Evolutionary conservation across 2,888 invertebrate genomes (phyloP).

Genomic region (Campaea margaritaria): DNA sequence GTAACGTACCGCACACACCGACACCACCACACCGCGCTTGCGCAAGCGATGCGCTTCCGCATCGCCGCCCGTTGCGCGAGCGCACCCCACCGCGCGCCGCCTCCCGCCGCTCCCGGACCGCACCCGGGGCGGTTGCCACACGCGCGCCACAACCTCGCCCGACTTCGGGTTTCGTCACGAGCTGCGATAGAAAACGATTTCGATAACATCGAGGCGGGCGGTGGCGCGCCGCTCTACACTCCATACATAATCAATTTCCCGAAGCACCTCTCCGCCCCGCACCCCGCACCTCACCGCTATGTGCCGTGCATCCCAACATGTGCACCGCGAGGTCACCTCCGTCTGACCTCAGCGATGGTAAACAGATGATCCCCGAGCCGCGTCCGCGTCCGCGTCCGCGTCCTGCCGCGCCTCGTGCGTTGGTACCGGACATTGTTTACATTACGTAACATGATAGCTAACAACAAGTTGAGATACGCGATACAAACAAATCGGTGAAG

Average conservation of each 20-base stretch:
- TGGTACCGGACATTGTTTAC: neutral
- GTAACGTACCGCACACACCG: slow-evolving; percentile 65
- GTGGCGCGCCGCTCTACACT: slow-evolving; percentile 20
- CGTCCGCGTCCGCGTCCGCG: too few species aligned
- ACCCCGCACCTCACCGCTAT: neutral
- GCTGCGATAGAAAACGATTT: slow-evolving; percentile 61
- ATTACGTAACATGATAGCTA: neutral
- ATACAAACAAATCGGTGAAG: too few species aligned
- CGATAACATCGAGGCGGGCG: slow-evolving; percentile 58
- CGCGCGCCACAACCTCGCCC: slow-evolving; percentile 39
- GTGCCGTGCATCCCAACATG: slow-evolving; percentile 5
- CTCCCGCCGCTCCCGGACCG: neutral
- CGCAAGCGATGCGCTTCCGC: neutral
- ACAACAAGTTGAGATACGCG: neutral
- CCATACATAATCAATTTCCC: slow-evolving; percentile 21
- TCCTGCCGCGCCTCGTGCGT: neutral
- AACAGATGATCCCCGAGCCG: neutral
- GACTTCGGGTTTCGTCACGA: slow-evolving; percentile 55
- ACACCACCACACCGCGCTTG: slow-evolving; percentile 2
- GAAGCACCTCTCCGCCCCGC: slow-evolving; percentile 8
- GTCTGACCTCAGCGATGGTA: neutral
- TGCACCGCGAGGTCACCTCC: slow-evolving; percentile 11
- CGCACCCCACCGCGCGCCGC: slow-evolving; percentile 4
- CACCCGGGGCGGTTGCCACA: slow-evolving; percentile 48
- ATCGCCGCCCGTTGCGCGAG: slow-evolving; percentile 19